Base-by-base conservation (phyloP, 2,888 invertebrate genomes). In the Balanococcus diminutus region DNA sequence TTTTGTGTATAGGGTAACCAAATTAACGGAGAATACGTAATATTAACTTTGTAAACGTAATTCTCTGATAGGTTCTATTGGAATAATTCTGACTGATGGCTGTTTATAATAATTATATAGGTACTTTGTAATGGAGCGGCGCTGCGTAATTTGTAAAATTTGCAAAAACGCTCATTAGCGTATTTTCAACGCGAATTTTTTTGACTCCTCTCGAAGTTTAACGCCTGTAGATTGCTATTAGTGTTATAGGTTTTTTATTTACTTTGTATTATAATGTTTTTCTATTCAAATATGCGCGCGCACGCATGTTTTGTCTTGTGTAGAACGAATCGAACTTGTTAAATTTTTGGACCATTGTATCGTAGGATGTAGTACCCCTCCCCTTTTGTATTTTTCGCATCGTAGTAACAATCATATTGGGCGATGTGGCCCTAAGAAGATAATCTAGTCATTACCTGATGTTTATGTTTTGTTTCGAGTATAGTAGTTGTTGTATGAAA, bases 21-120 rank as follows among this genome's bases (percentile, higher is more conserved):
- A 22, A 22, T 8, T n/a, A 46, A 46, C 46, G 46, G 3, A 56
- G 46, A 6, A 2, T 56, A 19, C 22, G 56, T 22, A 56, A 8
- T 56, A 56, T 56, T 22, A 9, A 22, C 4, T 22, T 9, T 22
- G 14, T 56, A 56, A 56, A 1, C 56, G 56, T 56, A 22, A 22
- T 56, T 19, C 22, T 56, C 56, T 56, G 56, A 56, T 56, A 22
- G 19, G 9, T 56, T 56, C 56, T 56, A 56, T 56, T 56, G 56
- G 56, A 56, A 22, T 56, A 56, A 56, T 56, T 56, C 56, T 56
- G 56, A 56, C 56, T 56, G 56, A 56, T 56, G 56, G 56, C 56
- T 56, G 56, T 56, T 56, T 22, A 56, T 8, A 56, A 42, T 5
- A 1, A 42, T n/a, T 56, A 22, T 56, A 22, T 22, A 22, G 8